These are phyloP conservation scores for Distichodus sexfasciatus DNA, from an alignment of 2,797 vertebrate genomes.

Conservation along the genomic window DNA sequence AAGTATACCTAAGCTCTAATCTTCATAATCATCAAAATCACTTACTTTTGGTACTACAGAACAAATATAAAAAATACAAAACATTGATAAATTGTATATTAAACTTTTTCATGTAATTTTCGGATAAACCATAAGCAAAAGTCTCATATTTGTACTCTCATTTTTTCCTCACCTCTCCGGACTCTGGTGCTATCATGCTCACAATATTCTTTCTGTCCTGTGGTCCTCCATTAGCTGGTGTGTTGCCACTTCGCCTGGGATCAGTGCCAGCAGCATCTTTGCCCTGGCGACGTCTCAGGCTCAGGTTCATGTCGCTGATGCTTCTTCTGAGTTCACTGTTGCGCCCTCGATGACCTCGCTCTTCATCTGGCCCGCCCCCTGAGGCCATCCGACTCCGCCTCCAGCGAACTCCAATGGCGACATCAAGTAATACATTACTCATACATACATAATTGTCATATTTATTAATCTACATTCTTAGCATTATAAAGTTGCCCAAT, in stretches of 20 bases:
- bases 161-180: slow-evolving; percentile 66
- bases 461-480: background rate
- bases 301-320: slow-evolving; percentile 92
- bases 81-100: background rate
- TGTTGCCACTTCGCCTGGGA: slow-evolving; percentile 51
- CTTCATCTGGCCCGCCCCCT: slow-evolving; percentile 76
- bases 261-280: slow-evolving; percentile 69
- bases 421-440: slow-evolving; percentile 17
- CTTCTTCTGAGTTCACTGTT: slow-evolving; percentile 84
- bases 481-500: background rate
- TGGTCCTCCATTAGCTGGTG: slow-evolving; percentile 54
- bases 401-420: slow-evolving; percentile 66
- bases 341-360: slow-evolving; percentile 80
- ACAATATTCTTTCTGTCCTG: slow-evolving; percentile 83
- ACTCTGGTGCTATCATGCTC: slow-evolving; percentile 79
- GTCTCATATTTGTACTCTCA: too few species aligned
- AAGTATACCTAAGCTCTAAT: too few species aligned
- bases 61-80: background rate
- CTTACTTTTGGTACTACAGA: too few species aligned
- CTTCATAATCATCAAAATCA: too few species aligned
- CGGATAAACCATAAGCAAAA: too few species aligned
- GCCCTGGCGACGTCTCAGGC: slow-evolving; percentile 80
- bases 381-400: slow-evolving; percentile 81
- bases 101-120: background rate
- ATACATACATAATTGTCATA: too few species aligned